Evolutionary conservation across 2,797 vertebrate genomes (phyloP), one percentile per base, ranked within the genome.

Genomic region (Enteromius trimaculatus): DNA sequence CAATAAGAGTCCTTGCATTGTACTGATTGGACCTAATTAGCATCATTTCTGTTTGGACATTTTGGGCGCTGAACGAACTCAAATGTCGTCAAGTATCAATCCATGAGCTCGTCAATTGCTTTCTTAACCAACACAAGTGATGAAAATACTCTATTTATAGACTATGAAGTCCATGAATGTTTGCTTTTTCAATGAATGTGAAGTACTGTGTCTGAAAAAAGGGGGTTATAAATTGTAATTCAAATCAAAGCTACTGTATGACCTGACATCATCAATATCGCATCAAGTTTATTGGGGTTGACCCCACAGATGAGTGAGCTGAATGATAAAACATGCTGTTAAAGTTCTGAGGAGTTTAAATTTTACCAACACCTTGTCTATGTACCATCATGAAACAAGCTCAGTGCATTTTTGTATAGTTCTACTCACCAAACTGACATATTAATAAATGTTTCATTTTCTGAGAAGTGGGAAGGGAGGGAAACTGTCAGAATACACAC

Each of bases 11-110:
- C 83, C 69, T 6, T 85, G 86, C 70, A 89, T 83, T 79, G 80
- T 90, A 84, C 86, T 89, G 91, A 92, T 92, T 92, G 90, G 79
- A 29, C 75, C 89, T 93, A 93, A 93, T 90, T 91, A 92, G 89
- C 86, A 79, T 87, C 89, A 90, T 88, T 66, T 78, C 83, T 81
- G 86, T 69, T 87, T 80, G 86, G 87, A 86, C 89, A 89, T 88
- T 71, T 83, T 31, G 26, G 26, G 81, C 34, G 42, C 79, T 88
- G 68, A 88, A 87, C 62, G 69, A 84, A 90, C 87, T 83, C 77
- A 68, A 11, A 11, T 85, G 86, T 88, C 84, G 70, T 86, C 62
- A 83, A 75, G 3, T 58, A 68, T 88, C 84, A 87, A 74, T 86
- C 70, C 62, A 82, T 62, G 17, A 16, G n/a, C 37, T 60, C 79